Conservation (phyloP, 2,113 vertebrate species). For the Antechinus stuartii region DNA sequence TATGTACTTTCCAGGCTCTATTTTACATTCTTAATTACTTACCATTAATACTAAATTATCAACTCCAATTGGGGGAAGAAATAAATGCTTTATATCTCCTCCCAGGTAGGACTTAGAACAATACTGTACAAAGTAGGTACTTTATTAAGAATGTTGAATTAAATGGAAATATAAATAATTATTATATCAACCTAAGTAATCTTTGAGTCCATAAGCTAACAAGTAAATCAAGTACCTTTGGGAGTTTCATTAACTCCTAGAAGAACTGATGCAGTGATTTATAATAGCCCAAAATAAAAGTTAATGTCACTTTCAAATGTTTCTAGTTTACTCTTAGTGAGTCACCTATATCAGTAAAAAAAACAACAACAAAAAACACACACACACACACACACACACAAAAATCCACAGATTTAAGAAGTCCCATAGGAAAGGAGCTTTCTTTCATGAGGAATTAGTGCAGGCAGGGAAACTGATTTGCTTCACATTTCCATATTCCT, state of each 20-base stretch:
- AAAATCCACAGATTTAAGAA: not conserved
- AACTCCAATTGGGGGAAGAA: not conserved
- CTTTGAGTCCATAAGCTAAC: not conserved
- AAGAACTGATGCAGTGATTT: not conserved
- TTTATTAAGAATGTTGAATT: not conserved
- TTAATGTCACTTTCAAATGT: constrained; percentile 13
- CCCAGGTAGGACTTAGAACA: not conserved
- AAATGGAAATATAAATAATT: not conserved
- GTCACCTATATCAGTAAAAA: not conserved
- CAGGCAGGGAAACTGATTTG: not conserved
- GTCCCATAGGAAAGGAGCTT: not conserved
- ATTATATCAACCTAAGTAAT: not conserved
- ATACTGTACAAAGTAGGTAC: not conserved
- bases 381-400: no score
- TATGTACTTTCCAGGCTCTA: not conserved
- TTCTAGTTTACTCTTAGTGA: not conserved
- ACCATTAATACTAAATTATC: not conserved
- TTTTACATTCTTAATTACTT: not conserved
- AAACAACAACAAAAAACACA: no score
- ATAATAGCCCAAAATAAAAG: not conserved
- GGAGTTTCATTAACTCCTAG: constrained; percentile 16
- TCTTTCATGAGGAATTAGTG: not conserved
- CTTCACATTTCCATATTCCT: not conserved
- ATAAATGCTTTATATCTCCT: not conserved
- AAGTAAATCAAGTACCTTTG: constrained; percentile 29